Percentiles rank a stretch among this genome's conserved stretches.
Conservation (phyloP, 2,888 invertebrate species). For the Brachypalpus laphriformis region DNA sequence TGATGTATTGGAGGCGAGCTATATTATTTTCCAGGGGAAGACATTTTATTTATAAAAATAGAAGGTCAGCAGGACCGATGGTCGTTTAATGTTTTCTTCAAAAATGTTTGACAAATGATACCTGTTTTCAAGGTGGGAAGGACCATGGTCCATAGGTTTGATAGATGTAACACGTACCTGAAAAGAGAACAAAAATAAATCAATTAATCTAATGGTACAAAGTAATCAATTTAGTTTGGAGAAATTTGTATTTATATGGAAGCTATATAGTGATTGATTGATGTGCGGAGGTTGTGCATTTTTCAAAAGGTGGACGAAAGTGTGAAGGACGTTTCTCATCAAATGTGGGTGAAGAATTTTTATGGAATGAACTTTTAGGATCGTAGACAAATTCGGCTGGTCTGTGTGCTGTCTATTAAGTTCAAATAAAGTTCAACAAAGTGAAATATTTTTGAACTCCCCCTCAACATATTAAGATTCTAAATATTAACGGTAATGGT, state of each 20-base stretch:
- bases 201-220: background rate
- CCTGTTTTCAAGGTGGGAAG: background rate
- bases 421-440: too few relatives aligned
- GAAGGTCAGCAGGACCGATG: background rate
- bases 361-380: too few relatives aligned
- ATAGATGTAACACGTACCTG: slow-evolving; percentile 22
- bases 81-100: background rate
- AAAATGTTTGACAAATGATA: slow-evolving; percentile 1
- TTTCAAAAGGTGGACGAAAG: too few relatives aligned
- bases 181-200: background rate
- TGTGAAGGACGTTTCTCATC: too few relatives aligned
- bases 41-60: background rate
- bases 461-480: too few relatives aligned
- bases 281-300: background rate
- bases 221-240: background rate
- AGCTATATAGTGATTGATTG: background rate
- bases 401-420: too few relatives aligned
- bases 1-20: slow-evolving; percentile 1
- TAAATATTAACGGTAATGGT: too few relatives aligned
- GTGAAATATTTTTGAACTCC: too few relatives aligned
- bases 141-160: background rate
- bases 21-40: background rate
- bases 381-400: too few relatives aligned
- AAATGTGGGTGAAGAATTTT: too few relatives aligned
- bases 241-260: background rate